Evolutionary conservation across 2,113 vertebrate genomes (phyloP).

Genomic region (Vanacampus margaritifer): DNA sequence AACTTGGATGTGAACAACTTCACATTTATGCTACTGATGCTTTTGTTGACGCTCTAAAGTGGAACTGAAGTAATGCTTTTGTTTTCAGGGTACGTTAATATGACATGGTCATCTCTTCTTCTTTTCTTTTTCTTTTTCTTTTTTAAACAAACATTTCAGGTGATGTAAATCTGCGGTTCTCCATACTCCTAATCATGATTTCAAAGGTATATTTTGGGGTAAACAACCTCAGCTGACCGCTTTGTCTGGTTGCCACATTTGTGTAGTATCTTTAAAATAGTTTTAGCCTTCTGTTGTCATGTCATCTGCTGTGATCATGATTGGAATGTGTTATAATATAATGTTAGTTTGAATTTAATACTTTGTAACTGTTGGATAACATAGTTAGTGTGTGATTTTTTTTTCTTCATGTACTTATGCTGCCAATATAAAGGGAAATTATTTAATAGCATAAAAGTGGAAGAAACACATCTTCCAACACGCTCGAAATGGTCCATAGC

Average conservation of each 20-base stretch:
- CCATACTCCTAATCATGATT: slow-evolving; percentile 26
- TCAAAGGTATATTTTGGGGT: slow-evolving; percentile 20
- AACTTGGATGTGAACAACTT: slow-evolving; percentile 32
- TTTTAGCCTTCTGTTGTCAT: slow-evolving; percentile 46
- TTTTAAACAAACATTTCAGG: slow-evolving; percentile 29
- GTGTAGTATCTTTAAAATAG: slow-evolving; percentile 45
- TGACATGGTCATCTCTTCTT: slow-evolving; percentile 9
- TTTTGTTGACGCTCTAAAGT: slow-evolving; percentile 23
- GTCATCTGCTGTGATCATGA: slow-evolving; percentile 52
- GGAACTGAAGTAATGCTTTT: slow-evolving; percentile 26
- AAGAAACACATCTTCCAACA: slow-evolving; percentile 29
- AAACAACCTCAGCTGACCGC: slow-evolving; percentile 30
- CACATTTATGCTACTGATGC: slow-evolving; percentile 31
- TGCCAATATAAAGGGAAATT: slow-evolving; percentile 64
- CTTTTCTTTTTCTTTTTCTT: slow-evolving; percentile 27
- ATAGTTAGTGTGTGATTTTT: slow-evolving; percentile 38
- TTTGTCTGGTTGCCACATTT: slow-evolving; percentile 47
- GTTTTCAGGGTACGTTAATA: slow-evolving; percentile 23
- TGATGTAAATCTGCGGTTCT: slow-evolving; percentile 29
- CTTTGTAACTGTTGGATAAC: slow-evolving; percentile 53
- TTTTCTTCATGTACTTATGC: slow-evolving; percentile 46
- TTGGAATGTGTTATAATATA: slow-evolving; percentile 59
- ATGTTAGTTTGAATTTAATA: slow-evolving; percentile 53
- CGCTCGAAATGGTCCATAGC: slow-evolving; percentile 23
- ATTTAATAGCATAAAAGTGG: slow-evolving; percentile 29